These are phyloP conservation scores for Austrofundulus limnaeus DNA, from an alignment of 2,113 vertebrate genomes.

Conservation along the genomic window DNA sequence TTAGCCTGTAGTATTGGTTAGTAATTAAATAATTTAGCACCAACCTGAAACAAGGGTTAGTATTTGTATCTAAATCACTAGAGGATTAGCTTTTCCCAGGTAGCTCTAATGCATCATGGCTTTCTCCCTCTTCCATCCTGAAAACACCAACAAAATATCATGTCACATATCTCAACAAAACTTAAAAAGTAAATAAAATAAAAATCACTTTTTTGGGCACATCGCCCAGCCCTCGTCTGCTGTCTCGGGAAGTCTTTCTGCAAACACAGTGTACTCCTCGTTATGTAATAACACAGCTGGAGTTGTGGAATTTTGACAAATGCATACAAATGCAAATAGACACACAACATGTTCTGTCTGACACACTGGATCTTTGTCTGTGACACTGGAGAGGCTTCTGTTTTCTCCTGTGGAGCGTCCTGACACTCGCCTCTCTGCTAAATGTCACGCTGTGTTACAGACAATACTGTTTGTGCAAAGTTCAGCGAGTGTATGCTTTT, in stretches of 20 bases:
- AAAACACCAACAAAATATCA: too few species aligned
- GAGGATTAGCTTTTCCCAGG: too few species aligned
- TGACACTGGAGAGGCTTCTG: constrained; percentile 42
- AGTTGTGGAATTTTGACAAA: constrained; percentile 26
- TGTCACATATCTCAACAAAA: too few species aligned
- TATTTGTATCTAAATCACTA: too few species aligned
- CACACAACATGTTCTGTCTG: constrained; percentile 22
- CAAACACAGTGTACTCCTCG: constrained; percentile 34
- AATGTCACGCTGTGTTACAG: constrained; percentile 48
- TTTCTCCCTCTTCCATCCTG: too few species aligned
- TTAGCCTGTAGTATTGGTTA: constrained; percentile 53
- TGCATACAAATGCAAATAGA: constrained; percentile 28
- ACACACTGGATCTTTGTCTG: constrained; percentile 61
- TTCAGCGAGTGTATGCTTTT: not conserved
- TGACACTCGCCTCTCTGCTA: constrained; percentile 49
- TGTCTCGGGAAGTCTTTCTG: constrained; percentile 7
- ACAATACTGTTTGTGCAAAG: constrained; percentile 27
- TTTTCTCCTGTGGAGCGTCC: constrained; percentile 38
- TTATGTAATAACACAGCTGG: constrained; percentile 33
- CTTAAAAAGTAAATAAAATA: too few species aligned
- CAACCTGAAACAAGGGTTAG: constrained; percentile 27
- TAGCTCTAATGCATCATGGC: too few species aligned
- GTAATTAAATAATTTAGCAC: constrained; percentile 62
- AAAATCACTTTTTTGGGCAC: too few species aligned
- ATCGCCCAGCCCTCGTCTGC: too few species aligned